Conservation (phyloP, 2,113 vertebrate genomes). For the Passer domesticus region DNA sequence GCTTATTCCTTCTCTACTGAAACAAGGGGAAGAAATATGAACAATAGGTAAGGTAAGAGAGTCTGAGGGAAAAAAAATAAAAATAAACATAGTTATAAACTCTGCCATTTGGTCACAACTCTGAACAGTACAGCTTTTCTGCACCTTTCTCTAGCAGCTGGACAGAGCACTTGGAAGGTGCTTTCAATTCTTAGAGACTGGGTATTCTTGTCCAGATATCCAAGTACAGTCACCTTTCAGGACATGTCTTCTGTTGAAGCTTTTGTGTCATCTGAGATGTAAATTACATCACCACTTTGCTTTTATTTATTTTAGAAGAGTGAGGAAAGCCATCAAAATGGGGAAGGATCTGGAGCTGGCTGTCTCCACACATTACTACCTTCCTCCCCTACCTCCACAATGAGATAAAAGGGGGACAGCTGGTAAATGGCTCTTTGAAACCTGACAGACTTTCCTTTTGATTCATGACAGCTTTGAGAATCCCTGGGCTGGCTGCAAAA, state of each 20-base stretch:
- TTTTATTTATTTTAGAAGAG: neutral
- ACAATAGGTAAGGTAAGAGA: neutral
- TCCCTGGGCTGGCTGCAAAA: neutral
- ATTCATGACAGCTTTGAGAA: neutral
- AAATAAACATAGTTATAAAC: neutral
- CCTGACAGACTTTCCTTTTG: neutral
- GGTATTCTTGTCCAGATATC: neutral
- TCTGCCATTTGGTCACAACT: neutral
- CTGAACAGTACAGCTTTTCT: neutral
- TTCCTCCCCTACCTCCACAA: neutral
- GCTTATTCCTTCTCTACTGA: neutral
- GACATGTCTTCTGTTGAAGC: neutral
- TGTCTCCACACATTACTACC: neutral
- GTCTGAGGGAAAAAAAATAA: neutral
- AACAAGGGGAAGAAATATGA: neutral
- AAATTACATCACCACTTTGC: neutral
- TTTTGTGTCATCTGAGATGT: neutral
- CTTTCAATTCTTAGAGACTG: neutral
- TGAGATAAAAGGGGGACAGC: neutral
- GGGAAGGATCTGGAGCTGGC: neutral
- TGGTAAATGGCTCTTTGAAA: neutral
- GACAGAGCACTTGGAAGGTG: neutral
- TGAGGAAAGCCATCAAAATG: neutral
- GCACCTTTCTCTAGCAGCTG: neutral
- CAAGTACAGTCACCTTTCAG: neutral